phyloP scores from a whole-genome alignment of 2,888 invertebrate species.

The Thysanoteuthis rhombus region DNA sequence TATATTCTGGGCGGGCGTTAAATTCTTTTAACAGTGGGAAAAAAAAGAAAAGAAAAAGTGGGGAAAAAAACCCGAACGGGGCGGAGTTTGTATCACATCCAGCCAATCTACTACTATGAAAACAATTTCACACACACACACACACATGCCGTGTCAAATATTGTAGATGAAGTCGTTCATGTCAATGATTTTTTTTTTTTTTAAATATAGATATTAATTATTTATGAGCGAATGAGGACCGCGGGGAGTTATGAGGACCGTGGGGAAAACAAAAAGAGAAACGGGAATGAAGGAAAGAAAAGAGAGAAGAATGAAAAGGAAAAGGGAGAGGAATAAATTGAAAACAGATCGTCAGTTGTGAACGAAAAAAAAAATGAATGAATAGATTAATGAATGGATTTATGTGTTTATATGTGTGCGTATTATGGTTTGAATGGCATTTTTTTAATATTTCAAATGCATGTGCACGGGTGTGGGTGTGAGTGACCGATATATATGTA shows the following conservation, averaged over 20 bases:
- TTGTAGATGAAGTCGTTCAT: background rate
- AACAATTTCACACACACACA: background rate
- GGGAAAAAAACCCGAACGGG: background rate
- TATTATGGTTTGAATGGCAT: background rate
- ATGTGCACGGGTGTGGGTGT: background rate
- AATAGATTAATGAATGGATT: too few relatives aligned
- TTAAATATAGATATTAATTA: background rate
- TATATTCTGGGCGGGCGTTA: background rate
- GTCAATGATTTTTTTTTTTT: background rate
- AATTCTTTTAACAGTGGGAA: background rate
- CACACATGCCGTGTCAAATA: background rate
- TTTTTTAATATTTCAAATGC: too few relatives aligned
- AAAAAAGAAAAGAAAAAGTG: background rate
- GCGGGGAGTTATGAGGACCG: too few relatives aligned
- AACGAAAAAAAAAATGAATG: too few relatives aligned
- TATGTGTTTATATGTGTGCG: too few relatives aligned
- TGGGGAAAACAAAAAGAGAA: background rate
- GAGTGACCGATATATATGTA: constrained; percentile 19
- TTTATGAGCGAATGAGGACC: background rate
- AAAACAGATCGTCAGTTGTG: too few relatives aligned
- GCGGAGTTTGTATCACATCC: background rate
- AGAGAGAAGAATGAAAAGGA: too few relatives aligned
- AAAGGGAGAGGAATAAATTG: too few relatives aligned
- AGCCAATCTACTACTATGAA: background rate
- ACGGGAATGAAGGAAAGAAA: background rate